These are phyloP conservation scores for Emydura subglobosa DNA, from an alignment of 2,113 vertebrate species.

Conservation along the genomic window DNA sequence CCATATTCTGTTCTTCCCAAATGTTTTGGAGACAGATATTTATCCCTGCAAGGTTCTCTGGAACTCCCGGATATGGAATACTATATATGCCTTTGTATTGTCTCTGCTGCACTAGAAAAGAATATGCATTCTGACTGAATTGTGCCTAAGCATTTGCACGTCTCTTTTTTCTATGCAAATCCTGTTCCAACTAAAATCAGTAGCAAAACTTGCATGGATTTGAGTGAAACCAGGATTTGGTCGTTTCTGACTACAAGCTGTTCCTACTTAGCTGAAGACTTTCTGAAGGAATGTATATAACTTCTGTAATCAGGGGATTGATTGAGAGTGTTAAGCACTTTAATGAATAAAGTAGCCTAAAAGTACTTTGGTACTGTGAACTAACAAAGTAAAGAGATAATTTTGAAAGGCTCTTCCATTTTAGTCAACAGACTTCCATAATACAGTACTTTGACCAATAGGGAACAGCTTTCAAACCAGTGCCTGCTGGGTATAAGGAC, in stretches of 20 bases:
- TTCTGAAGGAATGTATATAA: not conserved
- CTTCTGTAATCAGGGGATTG: constrained; percentile 34
- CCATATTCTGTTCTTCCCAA: not conserved
- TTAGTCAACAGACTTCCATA: not conserved
- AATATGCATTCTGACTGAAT: constrained; percentile 18
- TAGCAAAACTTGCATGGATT: not conserved
- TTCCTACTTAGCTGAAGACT: constrained; percentile 10
- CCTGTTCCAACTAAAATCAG: not conserved
- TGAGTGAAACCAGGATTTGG: fast-evolving
- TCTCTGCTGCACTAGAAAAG: not conserved
- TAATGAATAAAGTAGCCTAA: constrained; percentile 60
- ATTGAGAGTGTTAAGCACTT: constrained; percentile 63
- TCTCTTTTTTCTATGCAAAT: not conserved
- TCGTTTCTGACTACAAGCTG: constrained; percentile 27
- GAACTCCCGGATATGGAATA: not conserved
- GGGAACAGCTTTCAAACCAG: not conserved
- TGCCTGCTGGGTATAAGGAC: not conserved
- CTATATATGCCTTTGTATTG: not conserved
- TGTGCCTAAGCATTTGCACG: constrained; percentile 56
- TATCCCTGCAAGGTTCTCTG: not conserved
- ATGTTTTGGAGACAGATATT: not conserved
- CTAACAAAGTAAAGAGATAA: not conserved
- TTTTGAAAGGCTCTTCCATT: not conserved
- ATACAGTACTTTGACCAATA: not conserved
- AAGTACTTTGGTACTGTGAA: not conserved